Conservation (phyloP, 2,113 vertebrate genomes). For the Caretta caretta region DNA sequence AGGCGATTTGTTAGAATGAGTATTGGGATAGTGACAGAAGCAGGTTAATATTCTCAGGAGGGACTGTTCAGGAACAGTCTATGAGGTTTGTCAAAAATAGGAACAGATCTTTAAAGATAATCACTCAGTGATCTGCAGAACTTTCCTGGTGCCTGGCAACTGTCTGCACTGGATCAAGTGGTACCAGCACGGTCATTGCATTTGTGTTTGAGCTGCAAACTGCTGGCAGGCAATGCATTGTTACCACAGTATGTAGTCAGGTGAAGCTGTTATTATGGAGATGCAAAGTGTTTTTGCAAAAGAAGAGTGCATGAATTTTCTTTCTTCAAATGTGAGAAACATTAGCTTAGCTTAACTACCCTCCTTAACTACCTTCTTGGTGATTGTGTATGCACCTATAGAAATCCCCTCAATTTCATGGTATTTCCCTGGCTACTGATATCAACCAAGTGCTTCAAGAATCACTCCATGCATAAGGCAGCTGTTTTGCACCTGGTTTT, state of each 20-base stretch:
- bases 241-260: background rate
- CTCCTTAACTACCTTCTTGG: conserved; percentile 43
- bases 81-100: background rate
- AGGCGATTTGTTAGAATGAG: background rate
- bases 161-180: background rate
- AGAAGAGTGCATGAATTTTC: background rate
- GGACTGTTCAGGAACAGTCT: background rate
- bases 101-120: background rate
- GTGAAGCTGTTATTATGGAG: background rate
- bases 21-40: background rate
- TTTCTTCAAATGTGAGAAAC: conserved; percentile 51
- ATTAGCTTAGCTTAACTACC: conserved; percentile 40
- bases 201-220: background rate
- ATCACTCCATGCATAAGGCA: conserved; percentile 54
- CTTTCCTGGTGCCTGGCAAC: background rate
- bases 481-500: conserved; percentile 80
- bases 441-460: conserved; percentile 50
- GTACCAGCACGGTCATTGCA: background rate
- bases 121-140: background rate
- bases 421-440: conserved; percentile 50
- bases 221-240: background rate
- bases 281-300: conserved; percentile 7
- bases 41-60: background rate
- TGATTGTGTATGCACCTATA: conserved; percentile 35
- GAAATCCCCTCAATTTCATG: conserved; percentile 61